A percentile compares a stretch with the other conserved stretches of the same genome.
Evolutionary conservation across 2,113 vertebrate species (phyloP).

Genomic region (Myiopsitta monachus): DNA sequence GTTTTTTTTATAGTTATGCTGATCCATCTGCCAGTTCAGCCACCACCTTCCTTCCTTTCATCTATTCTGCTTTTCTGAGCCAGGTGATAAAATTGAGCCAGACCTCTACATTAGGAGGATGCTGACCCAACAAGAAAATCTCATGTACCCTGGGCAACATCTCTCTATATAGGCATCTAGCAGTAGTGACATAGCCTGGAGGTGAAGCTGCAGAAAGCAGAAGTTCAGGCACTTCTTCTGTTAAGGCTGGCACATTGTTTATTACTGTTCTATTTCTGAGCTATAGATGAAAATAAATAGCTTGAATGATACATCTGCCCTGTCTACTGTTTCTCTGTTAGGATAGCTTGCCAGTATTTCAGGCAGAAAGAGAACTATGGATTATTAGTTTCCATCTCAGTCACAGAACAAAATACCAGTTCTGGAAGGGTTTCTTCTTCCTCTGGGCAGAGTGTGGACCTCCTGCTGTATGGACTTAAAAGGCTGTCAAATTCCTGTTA

Average conservation of each 20-base stretch:
- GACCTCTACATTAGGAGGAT: neutral
- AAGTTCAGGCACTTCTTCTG: neutral
- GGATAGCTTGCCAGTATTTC: neutral
- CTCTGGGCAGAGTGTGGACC: neutral
- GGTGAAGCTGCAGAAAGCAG: neutral
- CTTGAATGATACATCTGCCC: neutral
- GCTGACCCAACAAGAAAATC: neutral
- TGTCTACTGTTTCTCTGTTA: neutral
- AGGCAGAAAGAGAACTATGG: neutral
- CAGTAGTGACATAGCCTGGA: neutral
- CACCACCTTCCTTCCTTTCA: neutral
- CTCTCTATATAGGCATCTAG: neutral
- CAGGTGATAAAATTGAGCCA: neutral
- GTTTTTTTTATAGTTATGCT: fast-evolving
- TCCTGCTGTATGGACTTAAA: neutral
- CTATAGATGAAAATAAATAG: neutral
- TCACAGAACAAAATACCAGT: neutral
- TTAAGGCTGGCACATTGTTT: neutral
- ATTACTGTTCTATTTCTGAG: neutral
- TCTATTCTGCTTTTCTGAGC: neutral
- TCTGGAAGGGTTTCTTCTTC: neutral
- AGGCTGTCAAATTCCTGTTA: neutral
- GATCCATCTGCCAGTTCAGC: neutral
- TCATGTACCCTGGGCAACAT: neutral
- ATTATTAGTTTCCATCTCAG: neutral